Conservation (phyloP, 2,113 vertebrate genomes). For the Rhinoptilus africanus region DNA sequence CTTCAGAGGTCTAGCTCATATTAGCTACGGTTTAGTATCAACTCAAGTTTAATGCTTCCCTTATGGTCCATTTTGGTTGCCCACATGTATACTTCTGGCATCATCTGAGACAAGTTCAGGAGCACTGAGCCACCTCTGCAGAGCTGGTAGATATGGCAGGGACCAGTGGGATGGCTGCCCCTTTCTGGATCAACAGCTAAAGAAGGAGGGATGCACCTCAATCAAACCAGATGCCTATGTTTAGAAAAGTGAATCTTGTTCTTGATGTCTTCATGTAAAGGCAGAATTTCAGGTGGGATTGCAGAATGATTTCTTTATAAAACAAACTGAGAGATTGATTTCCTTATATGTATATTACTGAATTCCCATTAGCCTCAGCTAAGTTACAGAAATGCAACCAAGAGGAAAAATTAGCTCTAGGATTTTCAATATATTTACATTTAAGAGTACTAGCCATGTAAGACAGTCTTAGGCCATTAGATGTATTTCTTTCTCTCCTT, state of each 20-base stretch:
- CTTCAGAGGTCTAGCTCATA: not conserved
- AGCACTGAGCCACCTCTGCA: not conserved
- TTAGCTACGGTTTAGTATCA: not conserved
- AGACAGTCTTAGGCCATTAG: not conserved
- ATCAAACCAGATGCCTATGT: not conserved
- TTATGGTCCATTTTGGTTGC: not conserved
- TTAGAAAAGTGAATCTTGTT: not conserved
- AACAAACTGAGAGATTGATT: not conserved
- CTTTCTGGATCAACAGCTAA: not conserved
- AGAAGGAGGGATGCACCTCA: not conserved
- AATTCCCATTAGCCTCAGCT: not conserved
- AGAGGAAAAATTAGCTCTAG: not conserved
- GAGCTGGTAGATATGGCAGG: not conserved
- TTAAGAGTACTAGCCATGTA: not conserved
- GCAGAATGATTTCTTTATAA: not conserved
- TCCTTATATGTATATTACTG: fast-evolving
- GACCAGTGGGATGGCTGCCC: not conserved
- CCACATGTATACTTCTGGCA: not conserved
- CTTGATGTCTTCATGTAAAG: not conserved
- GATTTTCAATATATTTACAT: not conserved
- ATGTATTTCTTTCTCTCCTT: not conserved
- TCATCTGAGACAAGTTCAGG: not conserved
- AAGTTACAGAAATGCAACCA: not conserved
- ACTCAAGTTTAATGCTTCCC: not conserved
- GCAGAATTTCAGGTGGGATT: not conserved